Conservation (phyloP, 2,113 vertebrate species). For the Porphyrio hochstetteri region DNA sequence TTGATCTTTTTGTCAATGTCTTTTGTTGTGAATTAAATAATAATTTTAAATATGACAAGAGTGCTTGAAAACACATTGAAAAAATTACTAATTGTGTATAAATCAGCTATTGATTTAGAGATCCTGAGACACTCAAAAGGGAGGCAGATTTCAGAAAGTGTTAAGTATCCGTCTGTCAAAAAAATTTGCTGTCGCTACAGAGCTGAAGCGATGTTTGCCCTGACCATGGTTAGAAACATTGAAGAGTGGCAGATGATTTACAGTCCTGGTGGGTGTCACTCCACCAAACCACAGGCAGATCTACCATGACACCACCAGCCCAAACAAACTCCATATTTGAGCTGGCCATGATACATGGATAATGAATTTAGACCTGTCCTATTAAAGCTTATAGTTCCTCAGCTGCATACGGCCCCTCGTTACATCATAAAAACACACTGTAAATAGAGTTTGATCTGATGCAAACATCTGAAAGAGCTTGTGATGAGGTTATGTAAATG, state of each 20-base stretch:
- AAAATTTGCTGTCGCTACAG: neutral
- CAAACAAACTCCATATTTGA: neutral
- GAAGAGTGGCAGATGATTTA: neutral
- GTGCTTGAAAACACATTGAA: neutral
- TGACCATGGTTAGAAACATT: neutral
- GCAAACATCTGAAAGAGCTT: neutral
- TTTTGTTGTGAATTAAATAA: neutral
- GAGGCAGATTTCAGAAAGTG: neutral
- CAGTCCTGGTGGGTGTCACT: neutral
- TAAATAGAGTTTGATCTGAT: neutral
- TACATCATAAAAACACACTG: neutral
- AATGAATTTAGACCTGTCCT: neutral
- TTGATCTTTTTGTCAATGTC: neutral
- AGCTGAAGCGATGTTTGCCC: neutral
- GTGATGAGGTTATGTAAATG: conserved; percentile 5
- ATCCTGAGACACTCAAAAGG: neutral
- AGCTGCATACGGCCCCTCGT: neutral
- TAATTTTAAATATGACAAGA: neutral
- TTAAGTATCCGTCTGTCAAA: neutral
- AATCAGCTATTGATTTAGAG: neutral
- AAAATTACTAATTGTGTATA: neutral
- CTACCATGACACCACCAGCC: neutral
- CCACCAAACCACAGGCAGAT: neutral
- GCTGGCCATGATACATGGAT: neutral
- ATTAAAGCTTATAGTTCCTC: neutral